phyloP scores from a whole-genome alignment of 2,113 vertebrate species.

The Eublepharis macularius region DNA sequence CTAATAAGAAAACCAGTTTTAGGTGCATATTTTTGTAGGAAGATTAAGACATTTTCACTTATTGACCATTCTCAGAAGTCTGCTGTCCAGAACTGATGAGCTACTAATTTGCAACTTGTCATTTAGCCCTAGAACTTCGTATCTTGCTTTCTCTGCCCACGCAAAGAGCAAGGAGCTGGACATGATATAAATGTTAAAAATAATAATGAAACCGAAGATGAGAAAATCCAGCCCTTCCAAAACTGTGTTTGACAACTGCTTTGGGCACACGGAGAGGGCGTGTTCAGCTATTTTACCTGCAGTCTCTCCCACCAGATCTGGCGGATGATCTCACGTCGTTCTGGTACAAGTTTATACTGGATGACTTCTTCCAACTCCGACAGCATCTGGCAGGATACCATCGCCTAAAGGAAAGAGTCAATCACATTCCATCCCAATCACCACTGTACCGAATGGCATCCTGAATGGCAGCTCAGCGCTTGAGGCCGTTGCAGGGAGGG shows the following conservation, averaged over 20 bases:
- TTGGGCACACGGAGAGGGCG: background rate
- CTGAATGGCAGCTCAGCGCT: slow-evolving; percentile 24
- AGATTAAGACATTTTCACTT: too few species aligned
- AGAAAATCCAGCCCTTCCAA: background rate
- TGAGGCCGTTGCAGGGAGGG: background rate
- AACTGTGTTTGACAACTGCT: background rate
- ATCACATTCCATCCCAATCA: slow-evolving; percentile 72
- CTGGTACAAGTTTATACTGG: slow-evolving; percentile 98
- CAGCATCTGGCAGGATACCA: slow-evolving; percentile 99
- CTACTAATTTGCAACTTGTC: background rate
- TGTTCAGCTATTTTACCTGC: slow-evolving; percentile 79
- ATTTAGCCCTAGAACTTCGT: background rate
- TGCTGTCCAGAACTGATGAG: too few species aligned
- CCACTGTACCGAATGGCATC: background rate
- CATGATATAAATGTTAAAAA: background rate
- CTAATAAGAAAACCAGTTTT: too few species aligned
- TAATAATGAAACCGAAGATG: background rate
- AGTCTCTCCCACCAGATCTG: slow-evolving; percentile 99
- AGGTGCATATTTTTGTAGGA: too few species aligned
- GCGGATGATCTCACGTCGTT: slow-evolving; percentile 96
- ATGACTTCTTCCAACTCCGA: slow-evolving; percentile 98
- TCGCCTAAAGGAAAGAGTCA: slow-evolving; percentile 83
- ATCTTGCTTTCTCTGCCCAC: background rate
- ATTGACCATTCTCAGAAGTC: too few species aligned
- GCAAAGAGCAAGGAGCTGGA: background rate